Percentiles rank a stretch among this genome's conserved stretches.
These are phyloP conservation scores for Melipona beecheii DNA, from an alignment of 2,888 invertebrate species.

Conservation along the genomic window DNA sequence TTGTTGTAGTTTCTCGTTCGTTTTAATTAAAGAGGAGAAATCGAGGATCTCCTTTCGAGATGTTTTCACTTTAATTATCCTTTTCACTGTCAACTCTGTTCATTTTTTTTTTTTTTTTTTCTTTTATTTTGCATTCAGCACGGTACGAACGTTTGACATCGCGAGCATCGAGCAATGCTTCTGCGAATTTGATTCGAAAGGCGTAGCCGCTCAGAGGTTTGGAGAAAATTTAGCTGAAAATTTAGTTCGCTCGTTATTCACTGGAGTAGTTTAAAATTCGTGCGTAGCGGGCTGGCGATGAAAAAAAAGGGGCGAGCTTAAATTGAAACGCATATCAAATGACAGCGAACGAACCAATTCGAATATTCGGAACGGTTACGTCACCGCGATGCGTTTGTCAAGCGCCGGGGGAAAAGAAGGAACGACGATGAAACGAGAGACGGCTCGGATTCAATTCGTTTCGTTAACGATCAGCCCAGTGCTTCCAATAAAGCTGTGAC, in stretches of 20 bases:
- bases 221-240: neutral
- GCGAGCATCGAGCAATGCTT: neutral
- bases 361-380: constrained; percentile 61
- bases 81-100: too few species aligned
- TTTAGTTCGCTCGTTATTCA: neutral
- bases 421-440: constrained; percentile 36
- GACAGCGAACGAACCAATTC: constrained; percentile 36
- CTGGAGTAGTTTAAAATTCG: constrained; percentile 6
- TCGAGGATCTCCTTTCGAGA: too few species aligned
- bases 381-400: constrained; percentile 54
- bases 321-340: neutral
- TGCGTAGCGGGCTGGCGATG: neutral
- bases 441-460: constrained; percentile 64
- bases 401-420: constrained; percentile 28
- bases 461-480: constrained; percentile 63
- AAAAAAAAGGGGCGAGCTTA: neutral
- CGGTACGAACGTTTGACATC: too few species aligned
- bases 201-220: rapidly evolving
- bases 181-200: neutral
- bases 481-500: constrained; percentile 77
- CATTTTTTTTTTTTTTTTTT: too few species aligned
- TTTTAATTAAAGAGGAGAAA: too few species aligned
- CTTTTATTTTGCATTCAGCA: too few species aligned
- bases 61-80: too few species aligned
- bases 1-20: too few species aligned